Evolutionary conservation across 2,888 invertebrate species (phyloP).

Genomic region (Melinopterus prodromus): DNA sequence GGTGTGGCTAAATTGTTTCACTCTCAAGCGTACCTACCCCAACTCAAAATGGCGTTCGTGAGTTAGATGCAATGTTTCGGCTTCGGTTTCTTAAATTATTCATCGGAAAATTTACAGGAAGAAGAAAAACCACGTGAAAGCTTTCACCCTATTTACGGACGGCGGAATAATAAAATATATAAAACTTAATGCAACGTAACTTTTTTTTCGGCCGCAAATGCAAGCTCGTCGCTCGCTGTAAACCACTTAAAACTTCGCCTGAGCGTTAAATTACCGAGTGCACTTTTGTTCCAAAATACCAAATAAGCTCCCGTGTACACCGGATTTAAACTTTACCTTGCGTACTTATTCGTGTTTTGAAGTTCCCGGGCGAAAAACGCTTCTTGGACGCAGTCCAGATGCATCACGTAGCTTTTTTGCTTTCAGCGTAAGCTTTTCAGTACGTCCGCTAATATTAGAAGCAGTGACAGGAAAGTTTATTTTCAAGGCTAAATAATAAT

Average conservation of each 20-base stretch:
- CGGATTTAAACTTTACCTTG: conserved; percentile 39
- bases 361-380: conserved; percentile 44
- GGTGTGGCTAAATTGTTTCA: too few species aligned
- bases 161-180: conserved; percentile 29
- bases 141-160: conserved; percentile 46
- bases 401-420: conserved; percentile 12
- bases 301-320: conserved; percentile 32
- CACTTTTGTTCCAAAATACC: conserved; percentile 48
- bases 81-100: too few species aligned
- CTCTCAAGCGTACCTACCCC: too few species aligned
- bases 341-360: conserved; percentile 45
- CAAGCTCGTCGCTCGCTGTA: conserved; percentile 26
- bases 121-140: conserved; percentile 44
- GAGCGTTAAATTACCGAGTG: conserved; percentile 50
- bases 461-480: conserved; percentile 24
- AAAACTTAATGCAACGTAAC: conserved; percentile 53
- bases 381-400: conserved; percentile 47
- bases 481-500: not conserved
- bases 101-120: conserved; percentile 27
- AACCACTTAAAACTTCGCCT: conserved; percentile 53
- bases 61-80: too few species aligned
- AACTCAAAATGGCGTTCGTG: too few species aligned
- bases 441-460: conserved; percentile 36
- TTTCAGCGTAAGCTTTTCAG: conserved; percentile 31
- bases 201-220: conserved; percentile 46